Evolutionary conservation across 2,797 vertebrate species (phyloP).

Genomic region (Tarsius wallacei): DNA sequence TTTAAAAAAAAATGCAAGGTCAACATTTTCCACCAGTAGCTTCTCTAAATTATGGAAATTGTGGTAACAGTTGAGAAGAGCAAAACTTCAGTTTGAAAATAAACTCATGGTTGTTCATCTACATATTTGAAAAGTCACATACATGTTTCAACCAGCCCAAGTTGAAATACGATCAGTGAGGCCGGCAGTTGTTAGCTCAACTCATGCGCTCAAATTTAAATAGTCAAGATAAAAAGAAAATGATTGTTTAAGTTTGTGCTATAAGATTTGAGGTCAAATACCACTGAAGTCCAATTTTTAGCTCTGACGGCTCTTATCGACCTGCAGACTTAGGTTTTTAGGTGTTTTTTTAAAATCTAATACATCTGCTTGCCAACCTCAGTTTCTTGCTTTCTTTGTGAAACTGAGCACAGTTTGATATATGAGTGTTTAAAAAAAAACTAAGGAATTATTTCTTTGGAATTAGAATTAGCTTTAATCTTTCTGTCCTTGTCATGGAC

Average conservation of each 20-base stretch:
- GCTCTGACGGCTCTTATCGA: background rate
- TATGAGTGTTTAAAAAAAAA: background rate
- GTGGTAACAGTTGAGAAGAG: background rate
- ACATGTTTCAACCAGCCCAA: background rate
- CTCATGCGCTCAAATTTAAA: background rate
- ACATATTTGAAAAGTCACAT: conserved; percentile 29
- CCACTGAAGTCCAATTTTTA: background rate
- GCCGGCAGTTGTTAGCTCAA: background rate
- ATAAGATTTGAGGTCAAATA: background rate
- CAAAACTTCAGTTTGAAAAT: background rate
- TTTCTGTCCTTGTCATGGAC: background rate
- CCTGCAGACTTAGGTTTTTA: background rate
- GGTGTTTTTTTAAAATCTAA: background rate
- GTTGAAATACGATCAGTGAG: background rate
- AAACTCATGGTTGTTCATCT: background rate
- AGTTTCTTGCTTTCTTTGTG: background rate
- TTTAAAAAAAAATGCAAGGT: background rate
- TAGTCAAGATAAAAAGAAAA: background rate
- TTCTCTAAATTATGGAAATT: conserved; percentile 20
- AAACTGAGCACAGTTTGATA: background rate
- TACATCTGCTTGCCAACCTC: background rate
- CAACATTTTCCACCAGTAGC: background rate
- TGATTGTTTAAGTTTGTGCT: background rate
- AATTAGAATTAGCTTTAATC: background rate
- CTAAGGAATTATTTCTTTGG: background rate